Base-by-base conservation (phyloP, 2,888 invertebrate genomes). In the Willowsia nigromaculata region DNA sequence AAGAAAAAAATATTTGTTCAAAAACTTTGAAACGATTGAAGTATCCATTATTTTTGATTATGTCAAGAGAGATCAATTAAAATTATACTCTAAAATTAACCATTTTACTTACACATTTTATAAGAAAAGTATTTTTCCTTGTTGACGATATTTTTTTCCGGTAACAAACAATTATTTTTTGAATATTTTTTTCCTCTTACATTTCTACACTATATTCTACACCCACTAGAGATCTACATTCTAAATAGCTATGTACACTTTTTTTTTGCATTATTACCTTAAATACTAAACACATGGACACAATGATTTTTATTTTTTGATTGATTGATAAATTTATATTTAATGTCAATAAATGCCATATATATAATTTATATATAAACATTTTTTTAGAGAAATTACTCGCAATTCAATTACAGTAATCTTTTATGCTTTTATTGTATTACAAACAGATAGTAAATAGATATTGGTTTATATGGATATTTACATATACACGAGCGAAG, bases 101-200 rank as follows among this genome's bases (percentile, higher is more conserved):
- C 13, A 47, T 37, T 37, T 37, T 37, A 47, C 47, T 47, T n/a
- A n/a, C n/a, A n/a, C n/a, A n/a, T n/a, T 47, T 47, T 47, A 11
- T 68, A 68, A 68, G 68, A 68, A 68, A 68, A 68, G 37, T 68
- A 68, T 68, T 68, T 65, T 56, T 68, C 40, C 68, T 40, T n/a
- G n/a, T n/a, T 68, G 22, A 68, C 68, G 40, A 40, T 68, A 30
- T 65, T 30, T 40, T 65, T 30, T 68, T 68, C 40, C 13, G 40
- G 68, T 68, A 68, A 68, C 68, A 68, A 68, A 68, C 40, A 68
- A 68, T 40, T 68, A 25, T 22, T 25, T 59, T 1, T 25, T 15
- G 3, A 22, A 56, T 22, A 18, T 22, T 33, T 33, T 65, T 2
- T 56, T 33, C 30, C 62, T 30, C 15, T 59, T 25, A 6, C 56